Evolutionary conservation across 2,113 vertebrate genomes (phyloP), one percentile per base, ranked within the genome.

Genomic region (Solenodon paradoxus): DNA sequence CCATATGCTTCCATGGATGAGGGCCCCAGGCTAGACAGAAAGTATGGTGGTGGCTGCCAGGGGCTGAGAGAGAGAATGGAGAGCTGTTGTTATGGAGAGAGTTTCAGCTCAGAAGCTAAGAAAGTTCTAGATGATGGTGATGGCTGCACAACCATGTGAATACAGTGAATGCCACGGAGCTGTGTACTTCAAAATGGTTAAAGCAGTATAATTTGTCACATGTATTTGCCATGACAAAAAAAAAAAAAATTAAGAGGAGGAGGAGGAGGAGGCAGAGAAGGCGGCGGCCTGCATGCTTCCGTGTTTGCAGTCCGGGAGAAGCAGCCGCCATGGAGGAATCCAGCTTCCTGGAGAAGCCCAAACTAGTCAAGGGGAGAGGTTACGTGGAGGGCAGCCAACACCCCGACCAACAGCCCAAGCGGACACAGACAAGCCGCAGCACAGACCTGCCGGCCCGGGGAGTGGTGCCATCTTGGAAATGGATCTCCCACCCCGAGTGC

Each of bases 1-100:
- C n/a, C 3, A 5, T 1, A 13, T 35, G 47, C 15, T 47, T 45
- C 71, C 64, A 22, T 45, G 28, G 10, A 17, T 1, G n/a, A 74
- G 42, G 28, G 12, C 12, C 30, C 55, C 38, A 7, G 24, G 63
- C 38, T 3, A 85, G 32, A 51, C 7, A 77, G 68, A 47, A 82
- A 49, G 59, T 7, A 15, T 26, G n/a, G 55, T 1, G 30, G 57
- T 4, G 47, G 49, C 26, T 6, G 5, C 40, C 19, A 0, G 7
- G 35, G 40, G 26, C 11, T 0, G 17, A 49, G 59, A 3, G 13
- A 13, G 32, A 4, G 26, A 16, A 7, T 0, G 26, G 22, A 38
- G 4, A 64, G 32, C 1, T 15, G 1, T 10, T 5, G 5, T 22
- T 32, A 2, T 9, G 42, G 55, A 20, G 47, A 16, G 32, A 42